Evolutionary conservation across 1,140 invertebrate genomes (phyloP), one percentile per base, ranked within the genome.

Genomic region (Micrasema minimum): DNA sequence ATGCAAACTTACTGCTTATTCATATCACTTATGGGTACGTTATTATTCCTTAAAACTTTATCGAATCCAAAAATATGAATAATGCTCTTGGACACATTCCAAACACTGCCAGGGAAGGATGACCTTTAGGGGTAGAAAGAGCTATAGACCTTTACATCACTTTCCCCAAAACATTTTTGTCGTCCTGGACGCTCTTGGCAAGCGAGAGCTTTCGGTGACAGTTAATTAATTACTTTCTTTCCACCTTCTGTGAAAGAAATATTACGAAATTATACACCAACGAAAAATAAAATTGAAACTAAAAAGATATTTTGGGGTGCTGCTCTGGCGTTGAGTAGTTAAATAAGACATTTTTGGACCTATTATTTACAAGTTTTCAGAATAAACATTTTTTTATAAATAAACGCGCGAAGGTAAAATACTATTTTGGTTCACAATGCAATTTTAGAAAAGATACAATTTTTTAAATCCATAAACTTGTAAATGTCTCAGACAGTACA

Each of bases 11-110:
- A 16, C 64, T 41, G 61, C 67, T 64, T 59, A 66, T 69, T 72
- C 65, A 72, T 72, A 72, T 72, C 71, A 68, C 71, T 72, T 72
- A 72, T 72, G 46, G 57, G 41, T 51, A 62, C 71, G 64, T 72
- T 72, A 72, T 66, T 68, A 69, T 66, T 73, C 66, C 67, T 73
- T 69, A 59, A 72, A 72, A 59, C 62, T 64, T 64, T 66, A 69
- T 69, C 62, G 62, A 66, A 69, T 74, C 46, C 55, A 46, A 48
- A 74, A 74, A 69, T 65, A 53, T 68, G 64, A 74, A 55, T 55
- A 59, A 66, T 46, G 7, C 57, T 64, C 51, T 68, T 74, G 72
- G 72, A 69, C n/a, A 26, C 26, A n/a, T 57, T 70, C 71, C 71
- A 72, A 72, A n/a, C 31, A n/a, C n/a, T n/a, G 55, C 22, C 35